Percentiles rank a stretch among this genome's conserved stretches.
Evolutionary conservation across 2,888 invertebrate species (phyloP).

Genomic region (Rhagophthalmus giganteus): DNA sequence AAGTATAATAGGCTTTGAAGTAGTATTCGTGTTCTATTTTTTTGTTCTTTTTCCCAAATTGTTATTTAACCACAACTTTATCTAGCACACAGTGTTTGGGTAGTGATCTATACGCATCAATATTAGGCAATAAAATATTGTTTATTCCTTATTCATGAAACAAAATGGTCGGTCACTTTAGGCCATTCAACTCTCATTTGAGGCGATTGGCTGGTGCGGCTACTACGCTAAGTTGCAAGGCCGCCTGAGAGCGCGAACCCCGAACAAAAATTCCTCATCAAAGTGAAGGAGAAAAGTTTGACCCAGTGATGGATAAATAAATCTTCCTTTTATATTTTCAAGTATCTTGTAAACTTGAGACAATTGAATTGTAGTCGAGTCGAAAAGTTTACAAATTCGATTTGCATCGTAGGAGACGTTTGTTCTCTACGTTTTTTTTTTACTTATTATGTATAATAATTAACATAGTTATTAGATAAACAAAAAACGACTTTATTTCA

Average conservation of each 20-base stretch:
- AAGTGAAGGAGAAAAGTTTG: constrained; percentile 28
- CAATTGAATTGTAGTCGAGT: too few species aligned
- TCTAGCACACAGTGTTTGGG: constrained; percentile 3
- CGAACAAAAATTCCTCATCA: constrained; percentile 29
- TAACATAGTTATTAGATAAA: too few species aligned
- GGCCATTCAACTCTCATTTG: constrained; percentile 46
- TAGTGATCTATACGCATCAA: constrained; percentile 28
- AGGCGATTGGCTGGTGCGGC: constrained; percentile 38
- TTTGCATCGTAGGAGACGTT: too few species aligned
- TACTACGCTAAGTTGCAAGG: constrained; percentile 43
- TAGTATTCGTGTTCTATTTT: not conserved
- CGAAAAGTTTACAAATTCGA: too few species aligned
- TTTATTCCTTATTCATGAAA: constrained; percentile 45
- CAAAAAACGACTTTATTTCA: too few species aligned
- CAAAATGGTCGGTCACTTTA: constrained; percentile 47
- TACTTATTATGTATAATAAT: too few species aligned
- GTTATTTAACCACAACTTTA: too few species aligned
- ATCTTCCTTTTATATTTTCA: constrained; percentile 3
- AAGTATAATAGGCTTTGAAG: too few species aligned
- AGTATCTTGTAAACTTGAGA: constrained; percentile 1
- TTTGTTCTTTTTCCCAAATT: not conserved
- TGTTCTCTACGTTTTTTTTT: too few species aligned
- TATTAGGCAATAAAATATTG: constrained; percentile 44
- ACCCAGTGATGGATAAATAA: constrained; percentile 24
- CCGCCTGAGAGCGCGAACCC: constrained; percentile 33